Base-by-base conservation (phyloP, 1,140 invertebrate species). In the Drosophila orosa region DNA sequence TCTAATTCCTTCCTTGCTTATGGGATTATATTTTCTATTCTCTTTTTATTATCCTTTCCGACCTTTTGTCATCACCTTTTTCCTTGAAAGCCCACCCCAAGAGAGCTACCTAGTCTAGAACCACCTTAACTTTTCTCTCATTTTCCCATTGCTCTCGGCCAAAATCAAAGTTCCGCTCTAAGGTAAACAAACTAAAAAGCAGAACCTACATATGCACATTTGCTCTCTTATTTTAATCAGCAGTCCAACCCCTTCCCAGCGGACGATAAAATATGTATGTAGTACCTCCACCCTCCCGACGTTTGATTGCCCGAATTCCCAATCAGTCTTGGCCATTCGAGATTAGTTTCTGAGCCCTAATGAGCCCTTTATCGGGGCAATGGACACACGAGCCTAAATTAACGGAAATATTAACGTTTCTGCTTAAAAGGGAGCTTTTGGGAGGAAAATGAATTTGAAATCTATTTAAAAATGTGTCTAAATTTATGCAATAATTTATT, bases 161-260 rank as follows among this genome's bases (percentile, higher is more conserved):
- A 6, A 22, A 59, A 57, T 58, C 57, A 74, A 74, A 50, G 37
- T 42, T 58, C 25, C 52, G 50, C 78, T 80, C 78, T 39, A 74
- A 74, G 60, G 79, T 82, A 82, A 82, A 82, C 79, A 82, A 82
- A 82, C 74, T 55, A 44, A 44, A 55, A 27, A 27, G n/a, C 54
- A 45, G 29, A 45, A 56, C 39, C 22, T 15, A 35, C 48, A 10
- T 9, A 19, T 39, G 12, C 29, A 31, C 8, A 27, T 13, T 17
- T 27, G 9, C 40, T 24, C 56, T 4, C 37, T 29, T 35, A 31
- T 17, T 31, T 59, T 40, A 62, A 60, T 40, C 13, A 3, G 22
- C 31, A 39, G 9, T 8, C 35, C 67, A 17, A 37, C 39, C 24
- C 27, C 25, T n/a, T 3, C 6, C 22, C 29, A 24, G n/a, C 10